These are phyloP conservation scores for Temnothorax curvispinosus DNA, from an alignment of 1,140 invertebrate species.

Conservation along the genomic window DNA sequence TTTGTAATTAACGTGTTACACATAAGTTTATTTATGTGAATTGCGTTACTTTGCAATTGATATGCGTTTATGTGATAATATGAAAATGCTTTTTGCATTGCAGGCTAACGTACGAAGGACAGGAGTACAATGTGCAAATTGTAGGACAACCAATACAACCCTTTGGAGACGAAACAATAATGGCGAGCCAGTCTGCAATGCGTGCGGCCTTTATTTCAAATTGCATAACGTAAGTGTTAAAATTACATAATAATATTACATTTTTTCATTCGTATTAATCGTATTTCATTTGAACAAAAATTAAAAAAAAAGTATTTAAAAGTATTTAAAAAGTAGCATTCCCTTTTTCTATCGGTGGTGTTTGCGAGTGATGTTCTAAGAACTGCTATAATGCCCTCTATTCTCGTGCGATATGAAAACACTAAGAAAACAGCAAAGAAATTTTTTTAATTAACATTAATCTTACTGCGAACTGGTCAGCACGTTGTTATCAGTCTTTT, in stretches of 20 bases:
- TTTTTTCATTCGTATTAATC: neutral
- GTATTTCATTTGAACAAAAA: neutral
- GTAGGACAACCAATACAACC: slow-evolving; percentile 93
- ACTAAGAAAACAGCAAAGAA: neutral
- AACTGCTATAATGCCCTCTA: slow-evolving; percentile 2
- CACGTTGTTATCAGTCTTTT: slow-evolving; percentile 59
- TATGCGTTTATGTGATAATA: neutral
- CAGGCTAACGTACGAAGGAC: slow-evolving; percentile 90
- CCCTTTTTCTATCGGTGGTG: neutral
- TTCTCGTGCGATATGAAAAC: slow-evolving; percentile 35
- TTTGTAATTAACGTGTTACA: neutral
- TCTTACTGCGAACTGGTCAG: slow-evolving; percentile 57
- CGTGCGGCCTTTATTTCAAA: slow-evolving; percentile 96
- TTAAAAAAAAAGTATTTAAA: neutral
- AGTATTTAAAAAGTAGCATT: neutral
- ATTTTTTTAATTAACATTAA: slow-evolving; percentile 71
- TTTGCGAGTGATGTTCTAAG: slow-evolving; percentile 29
- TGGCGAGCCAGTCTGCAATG: slow-evolving; percentile 96
- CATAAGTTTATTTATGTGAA: neutral
- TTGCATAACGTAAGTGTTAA: slow-evolving; percentile 91
- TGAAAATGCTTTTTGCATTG: slow-evolving; percentile 69
- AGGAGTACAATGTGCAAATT: slow-evolving; percentile 95
- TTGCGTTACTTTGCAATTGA: neutral
- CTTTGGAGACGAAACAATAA: slow-evolving; percentile 95
- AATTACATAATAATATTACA: slow-evolving; percentile 5